A percentile compares a stretch with the other conserved stretches of the same genome.
Conservation (phyloP, 2,797 vertebrate genomes). For the Meda fulgida region DNA sequence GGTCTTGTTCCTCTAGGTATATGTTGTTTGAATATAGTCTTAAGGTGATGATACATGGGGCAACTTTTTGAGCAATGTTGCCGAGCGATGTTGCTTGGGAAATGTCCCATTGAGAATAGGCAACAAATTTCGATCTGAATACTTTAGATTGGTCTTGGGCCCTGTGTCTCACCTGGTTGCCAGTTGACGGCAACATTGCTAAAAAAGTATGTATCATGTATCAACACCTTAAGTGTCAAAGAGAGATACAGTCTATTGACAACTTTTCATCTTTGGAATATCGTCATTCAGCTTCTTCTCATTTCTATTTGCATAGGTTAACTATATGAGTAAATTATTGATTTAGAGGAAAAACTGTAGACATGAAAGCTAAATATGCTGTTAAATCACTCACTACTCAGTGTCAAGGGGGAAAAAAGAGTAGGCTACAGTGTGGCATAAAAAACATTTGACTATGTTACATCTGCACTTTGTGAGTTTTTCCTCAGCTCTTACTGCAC, state of each 20-base stretch:
- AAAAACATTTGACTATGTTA: background rate
- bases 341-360: slow-evolving; percentile 48
- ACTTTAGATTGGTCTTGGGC: background rate
- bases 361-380: slow-evolving; percentile 12
- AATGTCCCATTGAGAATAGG: background rate
- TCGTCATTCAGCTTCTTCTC: background rate
- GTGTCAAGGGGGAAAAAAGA: slow-evolving; percentile 21
- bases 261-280: background rate
- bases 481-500: slow-evolving; percentile 19
- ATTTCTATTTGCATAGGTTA: background rate
- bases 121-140: background rate
- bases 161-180: background rate
- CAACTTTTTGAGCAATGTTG: background rate
- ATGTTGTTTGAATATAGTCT: background rate
- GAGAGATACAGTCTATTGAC: background rate
- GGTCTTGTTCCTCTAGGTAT: slow-evolving; percentile 6
- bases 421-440: background rate
- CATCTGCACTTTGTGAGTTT: background rate
- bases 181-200: background rate
- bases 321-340: slow-evolving; percentile 17
- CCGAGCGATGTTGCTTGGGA: too few species aligned
- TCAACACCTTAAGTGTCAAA: too few species aligned
- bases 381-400: slow-evolving; percentile 71
- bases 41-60: background rate
- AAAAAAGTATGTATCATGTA: background rate